A percentile compares a stretch with the other conserved stretches of the same genome.
These are phyloP conservation scores for Aleiodes testaceus DNA, from an alignment of 2,888 invertebrate genomes.

Conservation along the genomic window DNA sequence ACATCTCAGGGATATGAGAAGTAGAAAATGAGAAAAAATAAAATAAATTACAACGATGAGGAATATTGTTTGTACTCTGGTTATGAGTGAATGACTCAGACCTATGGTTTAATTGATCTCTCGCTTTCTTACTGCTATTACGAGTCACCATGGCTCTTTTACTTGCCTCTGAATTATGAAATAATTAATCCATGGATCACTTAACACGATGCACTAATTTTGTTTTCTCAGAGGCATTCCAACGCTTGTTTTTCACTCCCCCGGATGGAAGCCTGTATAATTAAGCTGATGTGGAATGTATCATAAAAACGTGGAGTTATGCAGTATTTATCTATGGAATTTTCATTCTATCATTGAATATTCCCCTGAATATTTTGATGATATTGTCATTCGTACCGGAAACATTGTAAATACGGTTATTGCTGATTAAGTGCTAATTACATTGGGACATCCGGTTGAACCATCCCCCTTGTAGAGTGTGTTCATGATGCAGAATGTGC, in stretches of 20 bases:
- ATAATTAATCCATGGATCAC: constrained; percentile 30
- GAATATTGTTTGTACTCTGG: constrained; percentile 17
- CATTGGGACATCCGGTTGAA: constrained; percentile 55
- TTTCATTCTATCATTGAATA: too few relatives aligned
- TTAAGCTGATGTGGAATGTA: neutral
- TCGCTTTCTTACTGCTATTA: constrained; percentile 18
- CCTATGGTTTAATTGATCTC: constrained; percentile 57
- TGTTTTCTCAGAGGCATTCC: constrained; percentile 21
- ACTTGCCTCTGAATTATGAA: constrained; percentile 5
- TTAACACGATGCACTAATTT: constrained; percentile 18
- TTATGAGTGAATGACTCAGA: constrained; percentile 58
- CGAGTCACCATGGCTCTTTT: neutral
- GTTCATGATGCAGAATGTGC: neutral
- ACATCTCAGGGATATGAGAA: constrained; percentile 2
- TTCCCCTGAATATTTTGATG: neutral
- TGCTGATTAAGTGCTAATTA: constrained; percentile 66
- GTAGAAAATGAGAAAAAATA: constrained; percentile 17
- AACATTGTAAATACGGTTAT: constrained; percentile 65
- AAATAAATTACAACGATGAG: constrained; percentile 28
- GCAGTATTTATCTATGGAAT: constrained; percentile 11
- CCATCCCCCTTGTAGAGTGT: constrained; percentile 18
- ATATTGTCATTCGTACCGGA: constrained; percentile 39
- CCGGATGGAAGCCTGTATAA: constrained; percentile 8
- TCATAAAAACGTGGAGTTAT: neutral
- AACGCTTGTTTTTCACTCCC: neutral